Evolutionary conservation across 37 sponge, comb jelly and placozoan species (phyloP), one percentile per base, ranked within the genome.

Genomic region (Beroe ovata): DNA sequence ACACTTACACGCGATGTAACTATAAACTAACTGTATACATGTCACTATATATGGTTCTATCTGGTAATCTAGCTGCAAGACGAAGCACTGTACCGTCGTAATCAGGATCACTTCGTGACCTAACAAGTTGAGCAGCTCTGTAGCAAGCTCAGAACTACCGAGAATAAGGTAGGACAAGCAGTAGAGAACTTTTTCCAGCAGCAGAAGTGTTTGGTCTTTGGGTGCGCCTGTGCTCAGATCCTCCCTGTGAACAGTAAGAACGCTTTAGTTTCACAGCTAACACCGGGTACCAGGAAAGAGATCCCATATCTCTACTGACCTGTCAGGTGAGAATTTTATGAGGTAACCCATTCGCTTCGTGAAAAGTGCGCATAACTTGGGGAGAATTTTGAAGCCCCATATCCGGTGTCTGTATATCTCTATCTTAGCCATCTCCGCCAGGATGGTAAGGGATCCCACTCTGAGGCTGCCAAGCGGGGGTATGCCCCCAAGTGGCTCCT

Each of bases 11-110:
- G n/a, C n/a, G n/a, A n/a, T n/a, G n/a, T n/a, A n/a, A n/a, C n/a
- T n/a, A n/a, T n/a, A n/a, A n/a, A n/a, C n/a, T n/a, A n/a, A n/a
- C n/a, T n/a, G n/a, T n/a, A n/a, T n/a, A n/a, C n/a, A n/a, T n/a
- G n/a, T n/a, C n/a, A n/a, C n/a, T n/a, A n/a, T n/a, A n/a, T n/a
- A n/a, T n/a, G n/a, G n/a, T n/a, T n/a, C n/a, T n/a, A n/a, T n/a
- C n/a, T n/a, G n/a, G n/a, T n/a, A n/a, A n/a, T n/a, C n/a, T n/a
- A n/a, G n/a, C n/a, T n/a, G n/a, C n/a, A n/a, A n/a, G n/a, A n/a
- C n/a, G n/a, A n/a, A n/a, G n/a, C n/a, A n/a, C n/a, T n/a, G n/a
- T 77, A 77, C 84, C 41, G 84, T 77, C 19, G 84, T 77, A 14
- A 77, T 77, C 25, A 77, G 47, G 8, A 77, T 28, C 26, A 77